Evolutionary conservation across 2,888 invertebrate genomes (phyloP).

Genomic region (Steinernema carpocapsae): DNA sequence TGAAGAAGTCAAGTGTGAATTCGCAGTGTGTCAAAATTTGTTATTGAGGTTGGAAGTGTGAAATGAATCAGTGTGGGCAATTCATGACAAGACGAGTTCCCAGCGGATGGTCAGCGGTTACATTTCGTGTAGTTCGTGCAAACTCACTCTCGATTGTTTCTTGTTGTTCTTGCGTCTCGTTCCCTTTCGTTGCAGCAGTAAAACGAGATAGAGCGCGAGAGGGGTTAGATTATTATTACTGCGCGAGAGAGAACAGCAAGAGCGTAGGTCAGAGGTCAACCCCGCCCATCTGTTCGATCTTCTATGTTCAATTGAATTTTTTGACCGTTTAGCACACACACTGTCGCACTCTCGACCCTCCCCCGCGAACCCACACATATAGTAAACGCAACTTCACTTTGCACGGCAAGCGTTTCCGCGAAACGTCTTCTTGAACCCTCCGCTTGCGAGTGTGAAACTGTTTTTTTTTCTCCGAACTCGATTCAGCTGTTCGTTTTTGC

Average conservation of each 20-base stretch:
- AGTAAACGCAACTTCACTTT: neutral
- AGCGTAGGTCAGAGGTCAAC: conserved; percentile 34
- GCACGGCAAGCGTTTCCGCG: neutral
- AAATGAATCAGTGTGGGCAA: no score
- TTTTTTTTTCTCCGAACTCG: neutral
- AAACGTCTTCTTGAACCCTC: no score
- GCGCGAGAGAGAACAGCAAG: conserved; percentile 10
- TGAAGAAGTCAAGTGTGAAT: no score
- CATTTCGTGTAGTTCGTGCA: no score
- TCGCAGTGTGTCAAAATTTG: no score
- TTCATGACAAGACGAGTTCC: no score
- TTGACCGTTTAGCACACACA: conserved; percentile 24
- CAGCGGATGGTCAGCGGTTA: no score
- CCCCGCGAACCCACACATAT: neutral
- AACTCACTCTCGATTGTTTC: no score
- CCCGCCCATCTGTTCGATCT: conserved; percentile 33
- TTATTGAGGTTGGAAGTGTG: no score
- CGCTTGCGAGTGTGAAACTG: neutral
- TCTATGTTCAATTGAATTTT: conserved; percentile 26
- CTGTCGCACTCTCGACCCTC: conserved; percentile 24
- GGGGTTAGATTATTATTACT: conserved; percentile 33
- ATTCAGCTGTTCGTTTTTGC: neutral
- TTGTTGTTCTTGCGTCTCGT: neutral
- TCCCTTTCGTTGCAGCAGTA: neutral
- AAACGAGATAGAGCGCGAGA: conserved; percentile 21